phyloP scores from a whole-genome alignment of 2,113 vertebrate species.

The Gambusia holbrooki region DNA sequence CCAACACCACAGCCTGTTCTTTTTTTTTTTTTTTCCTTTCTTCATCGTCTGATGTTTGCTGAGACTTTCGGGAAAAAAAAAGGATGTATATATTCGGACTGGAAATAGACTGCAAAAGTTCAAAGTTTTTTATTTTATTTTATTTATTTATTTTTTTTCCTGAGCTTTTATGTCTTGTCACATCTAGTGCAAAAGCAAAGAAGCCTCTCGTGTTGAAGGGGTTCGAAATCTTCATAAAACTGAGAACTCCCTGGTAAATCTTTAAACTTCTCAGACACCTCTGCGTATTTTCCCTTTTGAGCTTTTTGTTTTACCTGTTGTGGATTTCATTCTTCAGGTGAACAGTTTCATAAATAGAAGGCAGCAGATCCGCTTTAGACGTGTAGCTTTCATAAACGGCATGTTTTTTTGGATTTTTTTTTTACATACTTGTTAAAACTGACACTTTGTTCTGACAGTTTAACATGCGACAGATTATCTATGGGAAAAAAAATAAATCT shows the following conservation, averaged over 20 bases:
- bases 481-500: too few species aligned
- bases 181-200: slow-evolving; percentile 30
- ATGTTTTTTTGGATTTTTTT: too few species aligned
- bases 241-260: slow-evolving; percentile 35
- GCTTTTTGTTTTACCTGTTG: background rate
- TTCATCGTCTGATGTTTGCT: slow-evolving; percentile 42
- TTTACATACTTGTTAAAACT: too few species aligned
- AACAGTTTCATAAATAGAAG: background rate
- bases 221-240: slow-evolving; percentile 37
- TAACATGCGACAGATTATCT: too few species aligned
- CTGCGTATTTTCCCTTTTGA: slow-evolving; percentile 2
- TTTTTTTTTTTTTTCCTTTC: slow-evolving; percentile 32
- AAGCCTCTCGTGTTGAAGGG: slow-evolving; percentile 28
- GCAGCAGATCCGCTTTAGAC: background rate
- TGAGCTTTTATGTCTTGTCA: slow-evolving; percentile 42
- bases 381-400: too few species aligned
- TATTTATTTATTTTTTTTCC: slow-evolving; percentile 3
- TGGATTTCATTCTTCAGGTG: background rate
- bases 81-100: slow-evolving; percentile 18
- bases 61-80: slow-evolving; percentile 14
- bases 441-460: too few species aligned
- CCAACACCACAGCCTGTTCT: slow-evolving; percentile 36
- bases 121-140: slow-evolving; percentile 1
- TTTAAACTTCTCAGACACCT: slow-evolving; percentile 21
- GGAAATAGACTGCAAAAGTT: slow-evolving; percentile 36